Conservation (phyloP, 2,113 vertebrate species). For the Otolemur garnettii region DNA sequence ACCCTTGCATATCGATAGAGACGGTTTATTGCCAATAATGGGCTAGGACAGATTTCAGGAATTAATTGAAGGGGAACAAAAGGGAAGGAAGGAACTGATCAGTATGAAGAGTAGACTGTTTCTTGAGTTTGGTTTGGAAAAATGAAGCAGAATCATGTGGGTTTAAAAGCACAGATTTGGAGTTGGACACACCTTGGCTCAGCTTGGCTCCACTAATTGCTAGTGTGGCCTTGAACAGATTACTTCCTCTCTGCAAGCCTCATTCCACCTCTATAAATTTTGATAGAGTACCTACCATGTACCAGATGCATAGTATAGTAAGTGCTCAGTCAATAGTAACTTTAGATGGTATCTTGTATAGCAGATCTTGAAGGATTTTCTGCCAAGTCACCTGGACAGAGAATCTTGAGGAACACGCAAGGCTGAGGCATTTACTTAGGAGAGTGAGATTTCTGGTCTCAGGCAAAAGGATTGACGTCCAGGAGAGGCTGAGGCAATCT, state of each 20-base stretch:
- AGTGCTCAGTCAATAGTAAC: not conserved
- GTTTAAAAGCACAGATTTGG: not conserved
- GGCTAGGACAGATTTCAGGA: not conserved
- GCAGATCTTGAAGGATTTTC: constrained; percentile 35
- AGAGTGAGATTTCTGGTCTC: not conserved
- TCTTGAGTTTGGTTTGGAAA: constrained; percentile 6
- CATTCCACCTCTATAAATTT: not conserved
- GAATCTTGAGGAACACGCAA: not conserved
- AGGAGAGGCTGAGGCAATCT: not conserved
- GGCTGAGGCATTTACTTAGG: not conserved
- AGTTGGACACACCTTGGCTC: not conserved
- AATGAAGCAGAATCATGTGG: not conserved
- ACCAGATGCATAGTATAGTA: not conserved
- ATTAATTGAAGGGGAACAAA: constrained; percentile 12
- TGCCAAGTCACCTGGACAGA: not conserved
- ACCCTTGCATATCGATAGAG: not conserved
- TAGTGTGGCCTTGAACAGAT: not conserved
- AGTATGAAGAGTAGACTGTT: not conserved
- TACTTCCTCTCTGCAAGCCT: constrained; percentile 1
- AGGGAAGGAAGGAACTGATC: not conserved
- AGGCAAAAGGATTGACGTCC: constrained; percentile 13
- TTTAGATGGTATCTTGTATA: not conserved
- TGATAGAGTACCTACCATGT: not conserved
- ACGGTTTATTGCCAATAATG: not conserved
- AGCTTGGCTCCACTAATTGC: not conserved